These are phyloP conservation scores for Agrotis exclamationis DNA, from an alignment of 2,888 invertebrate species.

Conservation along the genomic window DNA sequence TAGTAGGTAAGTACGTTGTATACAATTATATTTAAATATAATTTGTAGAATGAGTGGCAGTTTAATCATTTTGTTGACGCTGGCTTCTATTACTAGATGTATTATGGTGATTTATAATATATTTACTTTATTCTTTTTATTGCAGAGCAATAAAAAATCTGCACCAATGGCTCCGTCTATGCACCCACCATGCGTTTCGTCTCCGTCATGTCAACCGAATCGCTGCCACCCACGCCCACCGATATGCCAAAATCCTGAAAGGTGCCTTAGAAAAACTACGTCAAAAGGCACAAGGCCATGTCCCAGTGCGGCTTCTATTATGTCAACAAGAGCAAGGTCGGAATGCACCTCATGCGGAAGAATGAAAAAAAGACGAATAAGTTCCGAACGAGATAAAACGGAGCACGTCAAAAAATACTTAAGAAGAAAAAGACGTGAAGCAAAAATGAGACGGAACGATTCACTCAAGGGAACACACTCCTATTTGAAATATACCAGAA, in stretches of 20 bases:
- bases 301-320: slow-evolving; percentile 83
- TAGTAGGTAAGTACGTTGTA: slow-evolving; percentile 70
- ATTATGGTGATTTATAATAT: slow-evolving; percentile 16
- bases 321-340: slow-evolving; percentile 79
- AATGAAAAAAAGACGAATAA: background rate
- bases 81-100: slow-evolving; percentile 72
- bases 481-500: slow-evolving; percentile 74
- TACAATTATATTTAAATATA: slow-evolving; percentile 51
- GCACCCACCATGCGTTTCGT: slow-evolving; percentile 86
- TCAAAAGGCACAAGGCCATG: slow-evolving; percentile 80
- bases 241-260: slow-evolving; percentile 81
- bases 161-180: slow-evolving; percentile 78
- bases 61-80: slow-evolving; percentile 67
- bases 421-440: slow-evolving; percentile 78
- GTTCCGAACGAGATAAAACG: background rate
- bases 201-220: slow-evolving; percentile 80
- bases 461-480: slow-evolving; percentile 74
- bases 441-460: slow-evolving; percentile 76
- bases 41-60: slow-evolving; percentile 76
- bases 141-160: slow-evolving; percentile 70
- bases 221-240: slow-evolving; percentile 84
- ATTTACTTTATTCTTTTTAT: slow-evolving; percentile 45
- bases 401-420: slow-evolving; percentile 75
- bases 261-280: slow-evolving; percentile 78
- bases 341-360: slow-evolving; percentile 76